phyloP scores from a whole-genome alignment of 2,797 vertebrate species.

The Halcyon chelicuti region DNA sequence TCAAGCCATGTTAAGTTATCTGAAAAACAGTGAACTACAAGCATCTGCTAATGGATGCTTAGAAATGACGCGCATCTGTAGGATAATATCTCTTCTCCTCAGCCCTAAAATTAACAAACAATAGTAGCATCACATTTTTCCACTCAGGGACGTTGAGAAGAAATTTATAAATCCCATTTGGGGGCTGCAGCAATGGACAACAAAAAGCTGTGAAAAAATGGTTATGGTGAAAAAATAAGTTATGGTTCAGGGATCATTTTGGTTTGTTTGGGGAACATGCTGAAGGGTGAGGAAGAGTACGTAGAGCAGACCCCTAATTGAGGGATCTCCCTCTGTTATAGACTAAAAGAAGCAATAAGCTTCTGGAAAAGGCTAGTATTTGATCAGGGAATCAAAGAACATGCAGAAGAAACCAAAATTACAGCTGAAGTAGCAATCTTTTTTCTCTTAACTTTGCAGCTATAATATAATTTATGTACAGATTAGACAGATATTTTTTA shows the following conservation, averaged over 20 bases:
- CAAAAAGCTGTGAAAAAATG: background rate
- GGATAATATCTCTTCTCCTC: background rate
- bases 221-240: background rate
- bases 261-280: background rate
- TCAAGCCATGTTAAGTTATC: background rate
- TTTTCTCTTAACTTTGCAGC: background rate
- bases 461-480: background rate
- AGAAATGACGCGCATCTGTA: rapidly evolving
- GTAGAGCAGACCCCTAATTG: background rate
- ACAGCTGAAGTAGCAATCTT: background rate
- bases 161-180: background rate
- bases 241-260: background rate
- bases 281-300: background rate
- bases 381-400: background rate
- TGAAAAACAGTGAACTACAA: background rate
- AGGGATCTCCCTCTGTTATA: background rate
- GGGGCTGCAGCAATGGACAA: background rate
- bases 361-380: background rate
- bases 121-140: background rate
- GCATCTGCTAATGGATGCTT: background rate
- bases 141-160: background rate
- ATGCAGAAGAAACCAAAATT: background rate
- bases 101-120: background rate
- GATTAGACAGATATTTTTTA: background rate
- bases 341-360: background rate